Base-by-base conservation (phyloP, 2,888 invertebrate genomes). In the Chrysotoxum bicinctum region DNA sequence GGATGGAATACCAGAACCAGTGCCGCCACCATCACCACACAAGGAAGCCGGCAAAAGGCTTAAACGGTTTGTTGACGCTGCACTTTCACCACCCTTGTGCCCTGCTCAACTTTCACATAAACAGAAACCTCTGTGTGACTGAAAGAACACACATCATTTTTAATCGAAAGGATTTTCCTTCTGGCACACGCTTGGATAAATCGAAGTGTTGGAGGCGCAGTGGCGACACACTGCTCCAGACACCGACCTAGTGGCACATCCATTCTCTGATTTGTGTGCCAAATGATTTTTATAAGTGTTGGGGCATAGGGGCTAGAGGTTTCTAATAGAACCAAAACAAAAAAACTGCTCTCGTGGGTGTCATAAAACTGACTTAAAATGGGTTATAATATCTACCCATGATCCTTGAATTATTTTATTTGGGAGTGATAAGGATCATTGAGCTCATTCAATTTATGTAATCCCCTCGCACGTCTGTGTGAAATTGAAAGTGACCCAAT, bases 401-500 rank as follows among this genome's bases (percentile, higher is more conserved):
- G 79, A 72, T 82, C 40, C 66, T n/a, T 60, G 40, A 35, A 35
- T 48, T 58, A 32, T n/a, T 37, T 48, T 21, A 19, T 30, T 6
- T 16, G 16, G 26, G 1, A 66, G 12, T 54, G 70, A 52, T 70
- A 80, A 66, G 84, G 80, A 84, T 84, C 84, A 80, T 80, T 80
- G 80, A 72, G 66, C 43, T 64, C 37, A 23, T 66, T 72, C 72
- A 52, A 64, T 69, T 83, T 69, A 69, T 75, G 54, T 62, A 66
- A 69, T 62, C 62, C 62, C 54, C 52, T 54, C 16, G 50, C 43
- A 60, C 30, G 56, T 43, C 23, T 69, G 64, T 69, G 64, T 37
- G 64, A 80, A 84, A 84, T 80, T 74, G 80, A 80, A 84, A 84
- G 84, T 80, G 70, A 45, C 70, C 72, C 78, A 74, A 69, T 54